These are phyloP conservation scores for Procambarus virginalis DNA, from an alignment of 1,140 invertebrate genomes.

Conservation along the genomic window DNA sequence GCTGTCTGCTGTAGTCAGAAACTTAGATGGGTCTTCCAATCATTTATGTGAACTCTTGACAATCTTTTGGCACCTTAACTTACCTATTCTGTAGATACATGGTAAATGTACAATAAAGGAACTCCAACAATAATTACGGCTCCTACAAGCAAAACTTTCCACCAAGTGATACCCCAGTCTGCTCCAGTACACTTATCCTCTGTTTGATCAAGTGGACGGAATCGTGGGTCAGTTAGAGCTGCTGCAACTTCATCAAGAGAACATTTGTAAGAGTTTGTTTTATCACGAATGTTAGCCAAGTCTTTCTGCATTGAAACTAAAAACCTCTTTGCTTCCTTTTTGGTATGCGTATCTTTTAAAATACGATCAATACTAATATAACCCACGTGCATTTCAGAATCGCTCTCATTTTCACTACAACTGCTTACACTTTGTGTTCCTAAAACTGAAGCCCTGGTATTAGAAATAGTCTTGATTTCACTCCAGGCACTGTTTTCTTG, in stretches of 20 bases:
- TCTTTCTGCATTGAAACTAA: conserved; percentile 60
- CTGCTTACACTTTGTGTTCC: conserved; percentile 58
- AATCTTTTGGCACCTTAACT: background rate
- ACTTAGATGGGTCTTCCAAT: background rate
- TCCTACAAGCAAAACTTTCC: conserved; percentile 43
- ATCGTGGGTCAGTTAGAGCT: conserved; percentile 56
- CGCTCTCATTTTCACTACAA: conserved; percentile 64
- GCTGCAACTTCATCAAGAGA: conserved; percentile 64
- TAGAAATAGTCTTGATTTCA: background rate
- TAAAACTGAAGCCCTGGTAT: conserved; percentile 49
- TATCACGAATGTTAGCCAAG: conserved; percentile 59
- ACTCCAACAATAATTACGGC: conserved; percentile 40
- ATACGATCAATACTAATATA: conserved; percentile 68
- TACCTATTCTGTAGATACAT: conserved; percentile 20
- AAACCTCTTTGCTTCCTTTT: conserved; percentile 63
- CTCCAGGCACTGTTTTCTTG: conserved; percentile 6
- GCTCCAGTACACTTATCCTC: conserved; percentile 34
- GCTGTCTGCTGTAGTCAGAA: background rate
- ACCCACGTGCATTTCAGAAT: conserved; percentile 63
- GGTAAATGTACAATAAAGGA: conserved; percentile 43
- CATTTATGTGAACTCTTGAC: background rate
- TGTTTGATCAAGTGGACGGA: conserved; percentile 48
- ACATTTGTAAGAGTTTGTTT: conserved; percentile 59
- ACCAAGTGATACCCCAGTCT: conserved; percentile 58
- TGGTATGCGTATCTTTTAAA: conserved; percentile 58